Base-by-base conservation (phyloP, 1,140 invertebrate genomes). In the Onthophagus taurus region DNA sequence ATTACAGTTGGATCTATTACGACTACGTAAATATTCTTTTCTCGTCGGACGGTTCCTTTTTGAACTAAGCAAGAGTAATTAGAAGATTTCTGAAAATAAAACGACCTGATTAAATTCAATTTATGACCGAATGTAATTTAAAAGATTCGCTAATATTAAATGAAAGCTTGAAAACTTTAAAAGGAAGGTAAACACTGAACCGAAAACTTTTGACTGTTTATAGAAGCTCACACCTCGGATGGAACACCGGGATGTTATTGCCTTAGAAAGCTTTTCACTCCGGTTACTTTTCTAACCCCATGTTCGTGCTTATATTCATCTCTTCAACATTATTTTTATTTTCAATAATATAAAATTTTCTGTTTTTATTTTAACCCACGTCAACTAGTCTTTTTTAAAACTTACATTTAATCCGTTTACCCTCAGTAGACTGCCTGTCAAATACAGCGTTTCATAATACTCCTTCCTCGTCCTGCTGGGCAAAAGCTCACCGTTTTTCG, bases 361-460 rank as follows among this genome's bases (percentile, higher is more conserved):
- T 26, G 6, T 26, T 26, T 26, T 26, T 26, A 7, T 26, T 26
- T 26, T 6, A 26, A 26, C n/a, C n/a, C n/a, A n/a, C n/a, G n/a
- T n/a, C n/a, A n/a, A n/a, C n/a, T n/a, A n/a, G n/a, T 26, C n/a
- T 26, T 26, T 7, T n/a, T 7, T 33, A 19, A 19, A 37, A 55
- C 54, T 59, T 65, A 83, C 81, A 67, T 81, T 81, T 17, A 80
- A 75, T 42, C 81, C 82, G 45, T 76, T 79, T 7, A 88, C 75
- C 55, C 83, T 82, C 0, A 88, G 64, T 37, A 88, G 81, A 54
- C 80, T 85, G 21, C 85, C 85, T 21, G 78, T 74, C 3, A 82
- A 81, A 61, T 80, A 83, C 2, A 88, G 66, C 55, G 85, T 82
- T 55, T 87, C 85, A 79, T 83, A 86, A 38, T 82, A 81, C 52